phyloP scores from a whole-genome alignment of 1,140 invertebrate species.

The Sinella curviseta region DNA sequence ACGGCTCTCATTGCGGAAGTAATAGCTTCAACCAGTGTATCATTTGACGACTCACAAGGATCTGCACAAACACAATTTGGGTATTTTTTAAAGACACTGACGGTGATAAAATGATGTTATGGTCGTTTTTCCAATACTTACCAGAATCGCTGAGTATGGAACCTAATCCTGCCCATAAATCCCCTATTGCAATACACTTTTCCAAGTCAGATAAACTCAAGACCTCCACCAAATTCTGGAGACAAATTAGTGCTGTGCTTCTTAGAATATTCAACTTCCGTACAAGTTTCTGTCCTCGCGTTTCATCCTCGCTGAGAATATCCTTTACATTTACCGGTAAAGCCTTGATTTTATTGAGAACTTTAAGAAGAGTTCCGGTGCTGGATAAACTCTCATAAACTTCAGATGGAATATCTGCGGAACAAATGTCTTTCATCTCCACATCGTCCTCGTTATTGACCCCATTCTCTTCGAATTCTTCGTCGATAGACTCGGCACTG shows the following conservation, averaged over 20 bases:
- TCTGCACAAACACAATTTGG: constrained; percentile 25
- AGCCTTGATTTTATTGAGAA: not conserved
- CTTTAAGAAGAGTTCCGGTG: not conserved
- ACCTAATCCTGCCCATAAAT: constrained; percentile 5
- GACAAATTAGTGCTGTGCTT: constrained; percentile 64
- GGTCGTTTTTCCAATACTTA: not conserved
- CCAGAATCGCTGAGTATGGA: not conserved
- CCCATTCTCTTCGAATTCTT: constrained; percentile 26
- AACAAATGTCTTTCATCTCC: not conserved
- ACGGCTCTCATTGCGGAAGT: constrained; percentile 68
- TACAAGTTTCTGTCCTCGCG: constrained; percentile 11
- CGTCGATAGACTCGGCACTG: constrained; percentile 21
- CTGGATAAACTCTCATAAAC: constrained; percentile 16
- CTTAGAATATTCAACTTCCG: constrained; percentile 51
- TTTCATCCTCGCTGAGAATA: constrained; percentile 42
- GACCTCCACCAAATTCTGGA: constrained; percentile 67
- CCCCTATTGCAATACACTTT: not conserved
- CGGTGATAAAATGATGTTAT: not conserved
- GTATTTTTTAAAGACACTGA: not conserved
- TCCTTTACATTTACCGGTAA: constrained; percentile 56
- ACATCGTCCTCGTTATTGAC: constrained; percentile 2
- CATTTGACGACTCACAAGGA: constrained; percentile 50
- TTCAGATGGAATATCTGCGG: not conserved
- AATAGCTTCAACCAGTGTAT: constrained; percentile 64
- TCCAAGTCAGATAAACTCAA: constrained; percentile 63